Evolutionary conservation across 35 echinoderm and acorn worm genomes (phyloP).

Genomic region (Apostichopus japonicus): DNA sequence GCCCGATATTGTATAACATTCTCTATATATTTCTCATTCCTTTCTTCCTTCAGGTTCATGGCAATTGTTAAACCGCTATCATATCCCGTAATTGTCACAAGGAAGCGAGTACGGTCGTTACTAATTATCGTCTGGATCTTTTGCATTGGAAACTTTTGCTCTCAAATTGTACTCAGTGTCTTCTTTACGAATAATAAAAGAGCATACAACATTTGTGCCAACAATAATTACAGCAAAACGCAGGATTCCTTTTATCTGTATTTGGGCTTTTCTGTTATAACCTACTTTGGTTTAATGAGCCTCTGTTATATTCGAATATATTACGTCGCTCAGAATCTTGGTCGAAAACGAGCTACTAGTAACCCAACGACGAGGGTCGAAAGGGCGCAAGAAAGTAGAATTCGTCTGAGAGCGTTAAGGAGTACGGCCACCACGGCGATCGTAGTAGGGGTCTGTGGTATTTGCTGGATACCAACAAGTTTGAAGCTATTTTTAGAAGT

Average conservation of each 20-base stretch:
- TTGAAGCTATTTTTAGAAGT: constrained; percentile 41
- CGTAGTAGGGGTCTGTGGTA: constrained; percentile 34
- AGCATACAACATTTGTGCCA: constrained; percentile 26
- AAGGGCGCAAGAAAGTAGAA: background rate
- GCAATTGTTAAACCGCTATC: constrained; percentile 5
- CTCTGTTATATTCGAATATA: constrained; percentile 46
- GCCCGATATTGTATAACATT: too few relatives aligned
- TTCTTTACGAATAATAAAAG: constrained; percentile 27
- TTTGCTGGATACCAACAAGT: constrained; percentile 45
- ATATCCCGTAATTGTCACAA: constrained; percentile 2
- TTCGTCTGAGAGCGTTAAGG: constrained; percentile 21
- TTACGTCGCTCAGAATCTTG: constrained; percentile 1
- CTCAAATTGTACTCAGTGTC: constrained; percentile 15
- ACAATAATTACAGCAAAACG: constrained; percentile 27
- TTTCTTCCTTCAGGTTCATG: constrained; percentile 6
- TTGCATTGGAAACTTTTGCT: constrained; percentile 7
- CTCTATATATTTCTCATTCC: too few relatives aligned
- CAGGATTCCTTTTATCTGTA: constrained; percentile 47
- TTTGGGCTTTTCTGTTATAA: constrained; percentile 13
- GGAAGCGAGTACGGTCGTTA: background rate
- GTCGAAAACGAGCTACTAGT: background rate
- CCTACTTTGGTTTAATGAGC: constrained; percentile 9
- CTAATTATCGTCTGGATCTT: constrained; percentile 11
- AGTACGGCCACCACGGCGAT: constrained; percentile 37
- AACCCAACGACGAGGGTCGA: background rate